Conservation (phyloP, 2,113 vertebrate species). For the rabbit (Oryctolagus cuniculus) region mOryCun1.1 NC_091440.1:53035501-53036000, state of each 20-base stretch:
- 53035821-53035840: too few relatives aligned
- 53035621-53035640: constrained; percentile 50
- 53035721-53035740: constrained; percentile 37
- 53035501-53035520: constrained; percentile 65
- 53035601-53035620: constrained; percentile 59
- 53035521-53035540: constrained; percentile 74
- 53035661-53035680: background rate
- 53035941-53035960: too few relatives aligned
- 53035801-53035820: too few relatives aligned
- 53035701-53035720: background rate
- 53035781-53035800: background rate
- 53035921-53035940: too few relatives aligned
- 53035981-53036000: too few relatives aligned
- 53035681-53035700: too few relatives aligned
- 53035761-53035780: background rate
- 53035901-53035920: too few relatives aligned
- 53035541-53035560: constrained; percentile 62
- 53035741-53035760: background rate
- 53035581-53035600: constrained; percentile 70
- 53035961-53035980: too few relatives aligned
- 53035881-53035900: too few relatives aligned
- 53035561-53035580: constrained; percentile 75
- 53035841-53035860: too few relatives aligned
- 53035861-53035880: too few relatives aligned
- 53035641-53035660: background rate